Conservation (phyloP, 2,888 invertebrate species). For the Platycheirus rosarum region DNA sequence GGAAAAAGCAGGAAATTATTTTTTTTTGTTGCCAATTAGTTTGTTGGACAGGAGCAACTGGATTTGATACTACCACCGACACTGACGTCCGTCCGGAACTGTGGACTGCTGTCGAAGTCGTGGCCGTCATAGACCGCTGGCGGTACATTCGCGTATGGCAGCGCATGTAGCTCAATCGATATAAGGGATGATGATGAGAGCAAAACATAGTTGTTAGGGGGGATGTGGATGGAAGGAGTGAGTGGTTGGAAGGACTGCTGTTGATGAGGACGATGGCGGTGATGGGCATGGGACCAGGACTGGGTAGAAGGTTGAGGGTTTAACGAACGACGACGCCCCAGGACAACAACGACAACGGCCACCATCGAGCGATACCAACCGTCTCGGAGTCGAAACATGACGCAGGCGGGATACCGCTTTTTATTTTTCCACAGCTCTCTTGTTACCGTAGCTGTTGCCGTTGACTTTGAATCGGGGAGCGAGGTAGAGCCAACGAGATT, state of each 20-base stretch:
- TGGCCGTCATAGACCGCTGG: conserved; percentile 68
- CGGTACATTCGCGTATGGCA: conserved; percentile 68
- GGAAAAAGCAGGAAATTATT: conserved; percentile 9
- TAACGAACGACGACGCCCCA: conserved; percentile 68
- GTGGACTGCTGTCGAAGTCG: conserved; percentile 39
- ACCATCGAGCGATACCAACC: conserved; percentile 61
- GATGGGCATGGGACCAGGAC: conserved; percentile 33
- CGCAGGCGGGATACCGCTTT: conserved; percentile 74
- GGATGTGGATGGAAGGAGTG: conserved; percentile 14
- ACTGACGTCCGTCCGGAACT: conserved; percentile 51
- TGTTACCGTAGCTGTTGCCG: conserved; percentile 27
- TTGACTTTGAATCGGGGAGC: conserved; percentile 14
- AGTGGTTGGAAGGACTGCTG: conserved; percentile 28
- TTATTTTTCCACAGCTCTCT: conserved; percentile 43
- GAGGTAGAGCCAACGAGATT: conserved; percentile 18
- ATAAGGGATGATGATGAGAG: conserved; percentile 71
- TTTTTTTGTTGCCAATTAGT: conserved; percentile 5
- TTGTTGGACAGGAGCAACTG: conserved; percentile 39
- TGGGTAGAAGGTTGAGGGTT: conserved; percentile 46
- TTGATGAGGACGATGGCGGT: conserved; percentile 39
- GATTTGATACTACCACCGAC: conserved; percentile 38
- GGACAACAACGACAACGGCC: conserved; percentile 56
- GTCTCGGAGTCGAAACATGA: conserved; percentile 57
- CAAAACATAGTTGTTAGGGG: conserved; percentile 54
- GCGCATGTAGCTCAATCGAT: conserved; percentile 69